Evolutionary conservation across 2,113 vertebrate genomes (phyloP).

Genomic region (Rhegmatorhina hoffmannsi): DNA sequence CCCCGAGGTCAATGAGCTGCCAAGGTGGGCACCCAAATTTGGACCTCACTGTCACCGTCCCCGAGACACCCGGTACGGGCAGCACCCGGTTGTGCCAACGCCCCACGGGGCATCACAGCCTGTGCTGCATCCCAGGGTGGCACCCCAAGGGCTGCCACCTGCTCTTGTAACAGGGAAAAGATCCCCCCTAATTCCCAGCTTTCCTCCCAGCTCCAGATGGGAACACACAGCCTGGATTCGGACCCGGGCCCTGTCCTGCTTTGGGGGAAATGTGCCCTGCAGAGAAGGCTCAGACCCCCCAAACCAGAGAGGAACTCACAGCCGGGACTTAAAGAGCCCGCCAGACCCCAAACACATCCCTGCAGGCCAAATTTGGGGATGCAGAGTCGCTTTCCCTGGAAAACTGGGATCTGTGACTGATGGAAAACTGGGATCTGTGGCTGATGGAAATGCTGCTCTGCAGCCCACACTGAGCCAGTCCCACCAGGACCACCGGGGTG

Average conservation of each 20-base stretch:
- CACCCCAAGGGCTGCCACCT: not conserved
- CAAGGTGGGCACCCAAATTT: not conserved
- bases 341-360: not conserved
- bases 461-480: not conserved
- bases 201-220: not conserved
- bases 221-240: not conserved
- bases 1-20: not conserved
- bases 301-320: not conserved
- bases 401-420: accelerated
- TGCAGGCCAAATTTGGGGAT: accelerated
- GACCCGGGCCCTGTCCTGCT: not conserved
- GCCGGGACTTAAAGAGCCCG: not conserved
- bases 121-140: accelerated
- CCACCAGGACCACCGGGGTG: accelerated
- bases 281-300: not conserved
- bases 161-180: not conserved
- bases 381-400: accelerated
- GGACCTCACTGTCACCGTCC: accelerated
- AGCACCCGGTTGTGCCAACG: accelerated
- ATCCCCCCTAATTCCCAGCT: not conserved
- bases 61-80: accelerated
- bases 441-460: accelerated
- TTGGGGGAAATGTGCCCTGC: not conserved
- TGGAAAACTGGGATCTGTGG: accelerated
- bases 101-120: accelerated